Percentiles rank a stretch among this genome's conserved stretches.
Evolutionary conservation across 1,140 invertebrate species (phyloP).

Genomic region (Caenorhabditis brenneri): DNA sequence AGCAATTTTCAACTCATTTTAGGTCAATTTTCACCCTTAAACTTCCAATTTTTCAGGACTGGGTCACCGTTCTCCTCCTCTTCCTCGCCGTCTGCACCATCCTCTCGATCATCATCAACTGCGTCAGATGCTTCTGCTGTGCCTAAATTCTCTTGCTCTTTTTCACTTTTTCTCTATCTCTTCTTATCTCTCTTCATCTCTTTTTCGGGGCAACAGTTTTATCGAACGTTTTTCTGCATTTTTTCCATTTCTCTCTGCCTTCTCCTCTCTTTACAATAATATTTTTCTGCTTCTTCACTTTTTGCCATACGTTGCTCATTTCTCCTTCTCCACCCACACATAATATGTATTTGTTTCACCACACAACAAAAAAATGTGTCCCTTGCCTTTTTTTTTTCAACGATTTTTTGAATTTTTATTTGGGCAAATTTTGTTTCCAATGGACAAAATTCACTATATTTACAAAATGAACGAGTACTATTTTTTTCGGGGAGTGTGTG

Average conservation of each 20-base stretch:
- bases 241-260: too few relatives aligned
- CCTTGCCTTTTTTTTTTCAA: neutral
- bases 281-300: neutral
- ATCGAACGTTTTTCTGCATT: neutral
- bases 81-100: slow-evolving; percentile 51
- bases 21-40: too few relatives aligned
- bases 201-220: neutral
- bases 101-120: slow-evolving; percentile 54
- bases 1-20: too few relatives aligned
- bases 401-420: neutral
- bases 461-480: slow-evolving; percentile 4
- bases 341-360: neutral
- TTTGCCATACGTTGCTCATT: slow-evolving; percentile 37
- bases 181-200: neutral
- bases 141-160: neutral
- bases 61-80: slow-evolving; percentile 48
- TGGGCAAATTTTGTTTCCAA: too few relatives aligned
- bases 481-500: neutral
- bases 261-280: too few relatives aligned
- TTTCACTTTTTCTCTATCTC: neutral
- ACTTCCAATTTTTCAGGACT: slow-evolving; percentile 45
- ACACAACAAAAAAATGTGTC: too few relatives aligned
- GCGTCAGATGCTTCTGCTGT: slow-evolving; percentile 57
- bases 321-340: too few relatives aligned
- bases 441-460: too few relatives aligned